A percentile compares a stretch with the other conserved stretches of the same genome.
These are phyloP conservation scores for Poecilus cupreus DNA, from an alignment of 2,888 invertebrate species.

Conservation along the genomic window DNA sequence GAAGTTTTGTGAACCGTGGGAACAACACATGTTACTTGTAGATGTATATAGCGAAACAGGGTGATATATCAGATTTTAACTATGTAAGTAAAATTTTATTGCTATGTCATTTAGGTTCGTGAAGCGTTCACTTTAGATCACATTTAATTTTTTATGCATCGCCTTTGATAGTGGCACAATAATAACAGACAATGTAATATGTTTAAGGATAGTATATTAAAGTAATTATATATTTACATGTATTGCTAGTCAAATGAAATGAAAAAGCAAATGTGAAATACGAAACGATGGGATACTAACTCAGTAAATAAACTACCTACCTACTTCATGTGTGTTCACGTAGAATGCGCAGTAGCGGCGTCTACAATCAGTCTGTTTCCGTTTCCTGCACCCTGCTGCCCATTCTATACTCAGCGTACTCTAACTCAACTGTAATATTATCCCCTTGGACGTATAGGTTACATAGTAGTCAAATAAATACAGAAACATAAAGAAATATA, in stretches of 20 bases:
- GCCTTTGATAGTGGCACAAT: constrained; percentile 69
- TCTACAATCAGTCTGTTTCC: constrained; percentile 33
- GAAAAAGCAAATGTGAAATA: constrained; percentile 41
- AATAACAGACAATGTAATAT: constrained; percentile 72
- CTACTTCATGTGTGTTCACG: constrained; percentile 56
- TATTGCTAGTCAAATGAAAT: constrained; percentile 56
- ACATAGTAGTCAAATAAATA: constrained; percentile 13
- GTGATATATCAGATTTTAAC: constrained; percentile 56
- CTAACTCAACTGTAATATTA: constrained; percentile 18
- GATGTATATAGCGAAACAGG: constrained; percentile 58
- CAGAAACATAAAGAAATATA: constrained; percentile 30
- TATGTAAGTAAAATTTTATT: constrained; percentile 52
- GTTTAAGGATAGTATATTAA: constrained; percentile 55
- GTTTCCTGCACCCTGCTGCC: constrained; percentile 44
- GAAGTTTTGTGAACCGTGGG: constrained; percentile 43
- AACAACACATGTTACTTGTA: constrained; percentile 55
- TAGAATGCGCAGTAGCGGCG: constrained; percentile 50
- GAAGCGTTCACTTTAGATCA: constrained; percentile 53
- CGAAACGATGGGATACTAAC: constrained; percentile 15
- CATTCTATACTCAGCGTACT: constrained; percentile 45
- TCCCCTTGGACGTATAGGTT: constrained; percentile 39
- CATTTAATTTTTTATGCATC: constrained; percentile 58
- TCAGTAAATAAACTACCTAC: constrained; percentile 21
- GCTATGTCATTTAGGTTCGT: constrained; percentile 41
- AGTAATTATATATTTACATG: constrained; percentile 57